Percentiles rank a stretch among this genome's conserved stretches.
Conservation (phyloP, 2,113 vertebrate genomes). For the Puma concolor region DNA sequence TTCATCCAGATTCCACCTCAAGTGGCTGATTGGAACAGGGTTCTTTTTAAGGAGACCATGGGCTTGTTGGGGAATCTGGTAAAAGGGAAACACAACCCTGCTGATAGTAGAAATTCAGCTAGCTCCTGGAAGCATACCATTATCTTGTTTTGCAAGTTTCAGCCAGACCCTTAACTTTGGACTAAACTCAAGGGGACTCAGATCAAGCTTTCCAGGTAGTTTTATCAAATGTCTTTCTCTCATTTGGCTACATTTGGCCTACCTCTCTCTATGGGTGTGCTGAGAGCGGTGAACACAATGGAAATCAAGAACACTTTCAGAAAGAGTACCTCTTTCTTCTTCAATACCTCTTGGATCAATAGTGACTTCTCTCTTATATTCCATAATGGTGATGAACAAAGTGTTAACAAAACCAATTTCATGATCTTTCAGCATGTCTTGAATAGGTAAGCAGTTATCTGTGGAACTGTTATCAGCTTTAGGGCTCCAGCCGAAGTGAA, state of each 20-base stretch:
- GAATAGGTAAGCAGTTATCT: not conserved
- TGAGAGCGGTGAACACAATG: not conserved
- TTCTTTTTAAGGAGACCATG: not conserved
- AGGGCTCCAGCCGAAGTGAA: not conserved
- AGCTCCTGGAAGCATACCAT: not conserved
- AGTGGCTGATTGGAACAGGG: not conserved
- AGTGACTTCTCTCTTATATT: not conserved
- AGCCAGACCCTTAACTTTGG: not conserved
- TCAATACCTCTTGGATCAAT: not conserved
- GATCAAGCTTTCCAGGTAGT: not conserved
- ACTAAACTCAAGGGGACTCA: not conserved
- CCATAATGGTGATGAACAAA: not conserved
- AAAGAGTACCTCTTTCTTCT: not conserved
- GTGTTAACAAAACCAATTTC: not conserved
- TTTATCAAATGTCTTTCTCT: not conserved
- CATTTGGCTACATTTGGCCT: not conserved
- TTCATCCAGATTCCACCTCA: not conserved
- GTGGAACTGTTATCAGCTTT: not conserved
- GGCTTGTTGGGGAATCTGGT: not conserved
- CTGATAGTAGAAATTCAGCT: not conserved
- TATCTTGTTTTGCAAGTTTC: not conserved
- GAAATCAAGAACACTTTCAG: not conserved
- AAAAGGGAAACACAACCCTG: not conserved
- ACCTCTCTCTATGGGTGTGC: not conserved
- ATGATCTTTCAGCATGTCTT: not conserved